Percentiles rank a stretch among this genome's conserved stretches.
Evolutionary conservation across 2,113 vertebrate genomes (phyloP).

Genomic region (Rhagologus leucostigma): DNA sequence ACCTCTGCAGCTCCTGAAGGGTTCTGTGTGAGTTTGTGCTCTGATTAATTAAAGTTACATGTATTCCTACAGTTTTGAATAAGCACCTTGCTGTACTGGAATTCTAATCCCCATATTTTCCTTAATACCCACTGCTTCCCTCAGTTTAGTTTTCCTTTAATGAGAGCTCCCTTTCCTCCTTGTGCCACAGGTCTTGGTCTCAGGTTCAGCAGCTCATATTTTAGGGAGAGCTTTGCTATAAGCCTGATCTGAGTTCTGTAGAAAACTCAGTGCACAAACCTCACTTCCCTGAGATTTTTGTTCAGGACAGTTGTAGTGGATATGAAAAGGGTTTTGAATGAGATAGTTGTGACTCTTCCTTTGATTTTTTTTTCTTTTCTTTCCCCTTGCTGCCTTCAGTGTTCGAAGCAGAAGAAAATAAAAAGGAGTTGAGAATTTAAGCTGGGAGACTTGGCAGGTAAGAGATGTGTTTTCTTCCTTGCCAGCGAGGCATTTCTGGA

Average conservation of each 20-base stretch:
- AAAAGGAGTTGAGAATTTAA: conserved; percentile 42
- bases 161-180: not conserved
- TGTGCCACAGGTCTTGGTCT: not conserved
- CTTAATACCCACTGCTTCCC: not conserved
- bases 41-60: not conserved
- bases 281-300: not conserved
- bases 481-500: not conserved
- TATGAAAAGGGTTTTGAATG: not conserved
- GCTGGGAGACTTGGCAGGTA: conserved; percentile 61
- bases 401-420: conserved; percentile 43
- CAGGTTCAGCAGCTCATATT: not conserved
- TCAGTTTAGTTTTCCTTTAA: not conserved
- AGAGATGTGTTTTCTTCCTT: conserved; percentile 28
- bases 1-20: not conserved
- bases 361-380: not conserved
- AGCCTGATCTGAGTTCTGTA: not conserved
- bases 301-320: not conserved
- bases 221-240: not conserved
- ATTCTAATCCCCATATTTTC: not conserved
- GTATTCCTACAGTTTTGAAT: not conserved
- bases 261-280: not conserved
- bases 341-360: not conserved
- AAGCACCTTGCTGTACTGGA: not conserved
- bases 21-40: not conserved
- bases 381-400: not conserved